Base-by-base conservation (phyloP, 1,140 invertebrate genomes). In the Drosophila obscura region DNA sequence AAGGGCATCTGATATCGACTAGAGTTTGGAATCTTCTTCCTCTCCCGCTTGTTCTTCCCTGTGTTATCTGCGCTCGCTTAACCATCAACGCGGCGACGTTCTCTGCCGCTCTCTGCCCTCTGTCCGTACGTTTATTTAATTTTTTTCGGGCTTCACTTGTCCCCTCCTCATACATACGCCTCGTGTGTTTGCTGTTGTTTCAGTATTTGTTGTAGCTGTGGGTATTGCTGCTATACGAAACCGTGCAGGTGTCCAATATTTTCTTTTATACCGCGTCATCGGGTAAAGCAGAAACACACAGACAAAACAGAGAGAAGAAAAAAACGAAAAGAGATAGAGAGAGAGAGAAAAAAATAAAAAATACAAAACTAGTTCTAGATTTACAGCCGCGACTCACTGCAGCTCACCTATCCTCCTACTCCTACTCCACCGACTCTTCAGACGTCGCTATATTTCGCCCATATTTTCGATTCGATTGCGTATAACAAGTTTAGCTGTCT, bases 241-340 rank as follows among this genome's bases (percentile, higher is more conserved):
- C 80, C 82, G 77, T 87, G 88, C 88, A 90, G 88, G 88, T 90
- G 88, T 90, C 82, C 87, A 90, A 90, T 80, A 87, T 90, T 88
- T 88, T 88, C 76, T 88, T 82, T 85, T 85, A 73, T 77, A 85
- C 77, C 77, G 73, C 81, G 81, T 85, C 81, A 80, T 83, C 77
- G 80, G 79, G 48, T 53, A 73, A 58, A 56, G 61, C 50, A 64
- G n/a, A 60, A 75, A 75, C 57, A 58, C 57, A 51, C 35, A 39
- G 35, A 39, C 35, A 13, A 49, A 15, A 61, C n/a, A 39, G 19
- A 60, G 16, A 48, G 31, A 35, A 39, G 8, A 8, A 16, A 60
- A 13, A 44, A 6, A 31, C 8, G 2, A 9, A 9, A 9, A 53
- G n/a, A 48, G 31, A 35, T 8, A 31, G 28, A 53, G 19, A 61